Conservation (phyloP, 2,888 invertebrate species). For the Syritta pipiens region DNA sequence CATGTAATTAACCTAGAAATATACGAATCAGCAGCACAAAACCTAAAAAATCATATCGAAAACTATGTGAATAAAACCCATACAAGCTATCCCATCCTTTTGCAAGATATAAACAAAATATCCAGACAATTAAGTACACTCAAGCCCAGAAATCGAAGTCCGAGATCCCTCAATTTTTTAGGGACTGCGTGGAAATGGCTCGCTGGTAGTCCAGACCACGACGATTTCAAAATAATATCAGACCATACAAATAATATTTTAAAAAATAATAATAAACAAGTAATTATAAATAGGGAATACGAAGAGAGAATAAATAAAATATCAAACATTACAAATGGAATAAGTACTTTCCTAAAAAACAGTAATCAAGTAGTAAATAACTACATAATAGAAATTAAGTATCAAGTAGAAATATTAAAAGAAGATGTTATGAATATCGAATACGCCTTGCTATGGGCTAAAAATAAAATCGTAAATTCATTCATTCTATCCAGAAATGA, state of each 20-base stretch:
- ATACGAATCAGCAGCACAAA: background rate
- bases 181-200: slow-evolving; percentile 53
- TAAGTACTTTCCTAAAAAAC: slow-evolving; percentile 13
- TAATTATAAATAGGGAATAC: slow-evolving; percentile 41
- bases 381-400: slow-evolving; percentile 12
- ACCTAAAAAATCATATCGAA: too few relatives aligned
- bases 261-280: slow-evolving; percentile 36
- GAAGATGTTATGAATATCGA: slow-evolving; percentile 41
- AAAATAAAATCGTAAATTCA: slow-evolving; percentile 39
- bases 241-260: slow-evolving; percentile 17
- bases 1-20: background rate
- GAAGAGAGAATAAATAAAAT: slow-evolving; percentile 32
- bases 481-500: slow-evolving; percentile 49
- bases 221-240: slow-evolving; percentile 42
- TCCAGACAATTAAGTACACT: background rate
- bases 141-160: background rate
- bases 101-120: background rate
- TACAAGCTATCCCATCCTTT: background rate
- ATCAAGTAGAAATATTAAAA: slow-evolving; percentile 46
- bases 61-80: slow-evolving; percentile 9
- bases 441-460: slow-evolving; percentile 51
- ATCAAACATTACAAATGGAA: slow-evolving; percentile 40
- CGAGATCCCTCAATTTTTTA: slow-evolving; percentile 32
- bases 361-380: slow-evolving; percentile 9
- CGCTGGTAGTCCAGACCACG: slow-evolving; percentile 42